Base-by-base conservation (phyloP, 2,888 invertebrate genomes). In the Apamea crenata region DNA sequence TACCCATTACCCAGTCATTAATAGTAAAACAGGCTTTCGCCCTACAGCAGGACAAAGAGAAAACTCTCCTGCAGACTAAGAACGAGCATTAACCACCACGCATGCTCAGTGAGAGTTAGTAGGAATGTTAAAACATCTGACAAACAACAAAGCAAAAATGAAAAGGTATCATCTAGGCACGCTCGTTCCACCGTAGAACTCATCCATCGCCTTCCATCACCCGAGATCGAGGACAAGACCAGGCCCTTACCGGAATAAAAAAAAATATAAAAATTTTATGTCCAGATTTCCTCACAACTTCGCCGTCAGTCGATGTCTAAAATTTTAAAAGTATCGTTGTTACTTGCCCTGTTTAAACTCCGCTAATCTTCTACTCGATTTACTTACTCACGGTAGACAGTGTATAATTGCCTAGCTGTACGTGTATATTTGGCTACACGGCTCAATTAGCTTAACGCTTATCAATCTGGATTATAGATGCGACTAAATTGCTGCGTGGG, bases 371-470 rank as follows among this genome's bases (percentile, higher is more conserved):
- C n/a, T 56, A 3, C 25, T 21, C 25, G 14, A 29, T 6, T 32
- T 32, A 75, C 0, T 32, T 18, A 74, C n/a, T 53, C n/a, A 44
- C 32, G 1, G 40, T 44, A 2, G n/a, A n/a, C 16, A 40, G 21
- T 21, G 21, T 72, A 63, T 56, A n/a, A 32, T 36, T 36, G 29
- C 36, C n/a, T 36, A 29, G 10, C 36, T 65, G 47, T 59, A 44
- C 25, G n/a, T 81, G 29, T 80, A 82, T 74, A 82, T 82, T 88
- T 90, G 83, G 82, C 89, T 91, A 91, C 91, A 91, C 86, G 90
- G 92, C 90, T 94, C 93, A 93, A 94, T 94, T 94, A 93, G 91
- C 84, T 87, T 84, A 90, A 87, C 88, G 90, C 82, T 90, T 90
- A 90, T 92, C 90, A 92, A 92, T 91, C 89, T 88, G 87, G 87